Evolutionary conservation across 2,797 vertebrate genomes (phyloP).

Genomic region (Lepus townsendii): DNA sequence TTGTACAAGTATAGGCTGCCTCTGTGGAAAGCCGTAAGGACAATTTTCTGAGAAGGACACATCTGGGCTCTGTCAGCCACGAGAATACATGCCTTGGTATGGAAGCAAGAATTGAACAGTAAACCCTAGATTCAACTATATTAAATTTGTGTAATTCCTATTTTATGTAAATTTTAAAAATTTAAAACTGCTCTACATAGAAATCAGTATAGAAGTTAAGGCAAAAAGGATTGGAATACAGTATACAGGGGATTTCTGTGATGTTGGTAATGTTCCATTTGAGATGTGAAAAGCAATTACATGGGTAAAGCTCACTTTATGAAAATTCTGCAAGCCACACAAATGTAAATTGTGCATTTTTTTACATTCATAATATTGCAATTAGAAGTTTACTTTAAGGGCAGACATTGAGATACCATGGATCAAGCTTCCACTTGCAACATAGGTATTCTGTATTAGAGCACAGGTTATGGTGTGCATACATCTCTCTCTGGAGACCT

Average conservation of each 20-base stretch:
- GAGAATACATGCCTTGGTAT: neutral
- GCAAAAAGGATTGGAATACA: neutral
- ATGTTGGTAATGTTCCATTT: neutral
- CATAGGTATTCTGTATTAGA: too few species aligned
- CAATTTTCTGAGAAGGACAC: neutral
- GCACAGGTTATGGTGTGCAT: too few species aligned
- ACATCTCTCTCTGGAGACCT: too few species aligned
- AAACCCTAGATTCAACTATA: neutral
- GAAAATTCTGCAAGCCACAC: neutral
- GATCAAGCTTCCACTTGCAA: too few species aligned
- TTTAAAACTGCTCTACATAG: neutral
- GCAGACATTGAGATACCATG: neutral
- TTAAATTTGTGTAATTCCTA: neutral
- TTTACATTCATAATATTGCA: neutral
- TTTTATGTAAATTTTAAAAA: neutral
- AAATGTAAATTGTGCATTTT: neutral
- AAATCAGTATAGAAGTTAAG: neutral
- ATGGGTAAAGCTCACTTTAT: neutral
- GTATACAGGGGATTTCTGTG: neutral
- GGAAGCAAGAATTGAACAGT: neutral
- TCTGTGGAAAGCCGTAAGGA: neutral
- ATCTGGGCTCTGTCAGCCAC: neutral
- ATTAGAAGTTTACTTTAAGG: neutral
- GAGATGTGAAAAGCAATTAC: neutral
- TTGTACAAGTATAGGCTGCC: accelerated